Base-by-base conservation (phyloP, 2,113 vertebrate genomes). In the Noctilio leporinus region DNA sequence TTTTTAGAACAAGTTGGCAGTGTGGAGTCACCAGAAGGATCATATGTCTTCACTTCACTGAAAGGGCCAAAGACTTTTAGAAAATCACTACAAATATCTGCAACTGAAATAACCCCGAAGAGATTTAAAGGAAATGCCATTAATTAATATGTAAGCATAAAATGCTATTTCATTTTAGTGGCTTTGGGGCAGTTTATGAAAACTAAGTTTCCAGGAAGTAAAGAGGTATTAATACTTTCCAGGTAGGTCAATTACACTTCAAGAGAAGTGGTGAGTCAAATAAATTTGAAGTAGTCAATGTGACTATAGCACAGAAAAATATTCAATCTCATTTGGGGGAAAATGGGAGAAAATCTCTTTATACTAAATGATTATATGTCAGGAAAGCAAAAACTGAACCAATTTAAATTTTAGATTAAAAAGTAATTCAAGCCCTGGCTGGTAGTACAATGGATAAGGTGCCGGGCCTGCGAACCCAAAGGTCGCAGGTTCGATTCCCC, bases 21-120 rank as follows among this genome's bases (percentile, higher is more conserved):
- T 0, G 99, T 99, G 0, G 99, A 99, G 85, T 99, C 99, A 6
- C 98, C 99, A 38, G 99, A 99, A 1, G 99, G 99, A 94, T 99
- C 99, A 0, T 99, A 99, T 6, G 99, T 92, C 97, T 98, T 99
- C 82, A 99, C 96, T 96, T 99, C 99, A 7, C 99, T 99, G 97
- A 80, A 97, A 98, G 2, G 72, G 20, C 6, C 28, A 92, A 65
- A 69, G 35, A 95, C 65, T 92, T 85, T 93, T 62, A 80, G 65
- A 85, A 81, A 95, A 96, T 67, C 51, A 62, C 72, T 84, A 87
- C 10, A 70, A 85, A 57, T 19, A 81, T 57, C 15, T 95, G 22
- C 69, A 93, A 93, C 1, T 62, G 38, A 77, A 94, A 70, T 78
- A 86, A 80, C 73, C 82, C 33, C 86, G 57, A 65, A 82, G 38